A percentile compares a stretch with the other conserved stretches of the same genome.
Evolutionary conservation across 2,797 vertebrate genomes (phyloP).

Genomic region (Hybognathus amarus): DNA sequence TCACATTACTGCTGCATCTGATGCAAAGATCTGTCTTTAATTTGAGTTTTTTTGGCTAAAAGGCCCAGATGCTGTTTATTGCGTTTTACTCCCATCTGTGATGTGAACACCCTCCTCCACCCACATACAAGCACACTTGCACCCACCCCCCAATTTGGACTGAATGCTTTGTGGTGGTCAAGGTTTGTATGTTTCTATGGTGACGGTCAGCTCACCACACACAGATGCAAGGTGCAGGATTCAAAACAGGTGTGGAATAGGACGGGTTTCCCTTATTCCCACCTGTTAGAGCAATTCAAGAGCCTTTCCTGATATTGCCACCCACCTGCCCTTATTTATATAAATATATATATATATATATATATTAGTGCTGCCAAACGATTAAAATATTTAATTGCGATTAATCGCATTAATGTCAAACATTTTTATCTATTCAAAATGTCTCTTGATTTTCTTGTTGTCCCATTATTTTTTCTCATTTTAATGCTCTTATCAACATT

Average conservation of each 20-base stretch:
- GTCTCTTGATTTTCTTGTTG: no score
- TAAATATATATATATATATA: not conserved
- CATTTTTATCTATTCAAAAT: no score
- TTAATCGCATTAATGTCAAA: no score
- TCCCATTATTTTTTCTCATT: no score
- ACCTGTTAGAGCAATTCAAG: constrained; percentile 15
- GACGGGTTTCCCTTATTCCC: not conserved
- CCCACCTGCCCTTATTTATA: not conserved
- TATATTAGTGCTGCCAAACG: no score
- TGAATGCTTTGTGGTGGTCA: constrained; percentile 12
- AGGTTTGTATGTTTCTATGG: constrained; percentile 33
- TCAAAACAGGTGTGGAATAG: constrained; percentile 29
- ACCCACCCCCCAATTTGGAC: not conserved
- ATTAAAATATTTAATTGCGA: no score
- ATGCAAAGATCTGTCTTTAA: not conserved
- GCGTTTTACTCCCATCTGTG: not conserved
- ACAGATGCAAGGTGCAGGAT: constrained; percentile 17
- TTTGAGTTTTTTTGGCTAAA: not conserved
- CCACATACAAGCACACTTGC: not conserved
- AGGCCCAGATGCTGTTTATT: not conserved
- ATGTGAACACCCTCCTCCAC: not conserved
- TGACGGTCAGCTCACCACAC: constrained; percentile 12
- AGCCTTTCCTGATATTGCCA: not conserved
- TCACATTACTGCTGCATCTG: not conserved
- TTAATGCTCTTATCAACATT: no score